Evolutionary conservation across 2,113 vertebrate species (phyloP).

Genomic region (Neolamprologus sp.): DNA sequence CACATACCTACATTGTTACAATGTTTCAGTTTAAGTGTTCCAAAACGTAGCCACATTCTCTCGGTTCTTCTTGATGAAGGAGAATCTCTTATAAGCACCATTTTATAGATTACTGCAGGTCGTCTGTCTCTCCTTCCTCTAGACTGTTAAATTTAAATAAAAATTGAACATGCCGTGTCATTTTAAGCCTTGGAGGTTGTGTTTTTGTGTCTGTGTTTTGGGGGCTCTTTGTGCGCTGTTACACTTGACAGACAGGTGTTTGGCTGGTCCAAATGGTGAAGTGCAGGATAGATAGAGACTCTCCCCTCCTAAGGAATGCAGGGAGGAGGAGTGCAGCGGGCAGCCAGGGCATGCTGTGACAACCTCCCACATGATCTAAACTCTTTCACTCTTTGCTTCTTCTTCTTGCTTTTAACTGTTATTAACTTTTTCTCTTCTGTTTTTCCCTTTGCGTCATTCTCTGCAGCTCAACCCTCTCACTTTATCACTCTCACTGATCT

Average conservation of each 20-base stretch:
- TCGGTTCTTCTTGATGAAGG: fast-evolving
- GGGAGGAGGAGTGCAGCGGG: conserved; percentile 35
- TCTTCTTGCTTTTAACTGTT: neutral
- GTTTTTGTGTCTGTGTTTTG: neutral
- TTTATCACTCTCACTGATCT: neutral
- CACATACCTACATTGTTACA: neutral
- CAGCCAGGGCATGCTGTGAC: conserved; percentile 45
- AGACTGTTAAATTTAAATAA: neutral
- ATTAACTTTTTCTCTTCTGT: neutral
- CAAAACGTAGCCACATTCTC: fast-evolving
- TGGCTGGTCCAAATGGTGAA: neutral
- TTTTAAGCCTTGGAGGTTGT: neutral
- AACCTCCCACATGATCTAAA: conserved; percentile 33
- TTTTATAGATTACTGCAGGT: neutral
- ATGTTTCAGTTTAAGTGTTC: neutral
- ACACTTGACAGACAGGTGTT: conserved; percentile 36
- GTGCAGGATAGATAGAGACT: conserved; percentile 24
- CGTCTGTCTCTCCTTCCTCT: neutral
- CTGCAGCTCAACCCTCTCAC: neutral
- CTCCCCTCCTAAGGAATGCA: conserved; percentile 46
- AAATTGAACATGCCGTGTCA: neutral
- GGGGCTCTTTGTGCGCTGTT: neutral
- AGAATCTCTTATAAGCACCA: neutral
- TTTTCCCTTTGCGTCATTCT: neutral
- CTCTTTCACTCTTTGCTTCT: conserved; percentile 2